Percentiles rank a stretch among this genome's conserved stretches.
Evolutionary conservation across 2,113 vertebrate species (phyloP).

Genomic region (Lepus europaeus): DNA sequence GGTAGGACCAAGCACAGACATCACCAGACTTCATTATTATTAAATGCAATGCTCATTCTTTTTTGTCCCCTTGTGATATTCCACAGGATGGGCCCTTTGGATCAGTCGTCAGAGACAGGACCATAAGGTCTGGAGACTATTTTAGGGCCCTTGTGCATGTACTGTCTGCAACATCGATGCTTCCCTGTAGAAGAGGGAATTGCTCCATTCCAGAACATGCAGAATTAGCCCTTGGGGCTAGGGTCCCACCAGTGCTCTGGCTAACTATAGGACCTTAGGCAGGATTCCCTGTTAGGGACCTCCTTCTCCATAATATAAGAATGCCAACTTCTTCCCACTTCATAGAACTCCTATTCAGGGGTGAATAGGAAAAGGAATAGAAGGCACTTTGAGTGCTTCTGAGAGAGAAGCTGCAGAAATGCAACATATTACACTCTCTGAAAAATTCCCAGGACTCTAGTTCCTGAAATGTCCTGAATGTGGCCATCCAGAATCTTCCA

Average conservation of each 20-base stretch:
- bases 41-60: not conserved
- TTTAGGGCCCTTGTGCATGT: not conserved
- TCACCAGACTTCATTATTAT: too few species aligned
- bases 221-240: not conserved
- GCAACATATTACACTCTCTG: not conserved
- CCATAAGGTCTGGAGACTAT: not conserved
- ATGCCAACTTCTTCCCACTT: not conserved
- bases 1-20: not conserved
- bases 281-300: not conserved
- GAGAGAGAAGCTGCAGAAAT: conserved; percentile 2
- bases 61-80: not conserved
- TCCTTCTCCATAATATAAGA: not conserved
- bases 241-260: not conserved
- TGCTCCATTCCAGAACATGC: not conserved
- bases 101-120: rapidly evolving
- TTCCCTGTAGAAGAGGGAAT: not conserved
- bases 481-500: too few species aligned
- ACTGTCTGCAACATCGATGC: not conserved
- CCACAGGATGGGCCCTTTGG: not conserved
- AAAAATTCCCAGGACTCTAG: not conserved
- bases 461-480: not conserved
- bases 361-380: not conserved
- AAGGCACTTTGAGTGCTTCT: not conserved
- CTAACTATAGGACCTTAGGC: conserved; percentile 5
- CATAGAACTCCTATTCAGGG: not conserved